Evolutionary conservation across 2,113 vertebrate genomes (phyloP).

Genomic region (Martes martes): DNA sequence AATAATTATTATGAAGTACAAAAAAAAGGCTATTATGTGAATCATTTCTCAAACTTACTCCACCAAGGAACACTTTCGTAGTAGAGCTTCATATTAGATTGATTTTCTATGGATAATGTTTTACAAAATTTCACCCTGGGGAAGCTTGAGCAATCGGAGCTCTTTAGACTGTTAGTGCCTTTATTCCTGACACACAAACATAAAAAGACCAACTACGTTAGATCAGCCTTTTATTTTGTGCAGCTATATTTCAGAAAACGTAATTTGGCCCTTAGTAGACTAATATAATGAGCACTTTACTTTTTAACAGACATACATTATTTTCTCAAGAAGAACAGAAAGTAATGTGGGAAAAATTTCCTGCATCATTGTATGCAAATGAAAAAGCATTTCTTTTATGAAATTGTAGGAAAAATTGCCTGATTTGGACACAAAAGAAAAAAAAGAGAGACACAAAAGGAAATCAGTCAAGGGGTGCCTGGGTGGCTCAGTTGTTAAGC

Average conservation of each 20-base stretch:
- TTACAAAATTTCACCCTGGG: neutral
- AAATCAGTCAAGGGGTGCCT: neutral
- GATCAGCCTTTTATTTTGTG: neutral
- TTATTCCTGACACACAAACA: neutral
- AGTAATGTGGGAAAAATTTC: neutral
- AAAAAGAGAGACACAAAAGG: neutral
- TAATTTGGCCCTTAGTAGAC: neutral
- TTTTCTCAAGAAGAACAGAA: conserved; percentile 15
- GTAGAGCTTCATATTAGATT: neutral
- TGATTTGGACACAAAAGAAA: neutral
- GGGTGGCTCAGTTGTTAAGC: no score
- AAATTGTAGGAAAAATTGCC: neutral
- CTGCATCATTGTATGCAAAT: neutral
- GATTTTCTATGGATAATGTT: neutral
- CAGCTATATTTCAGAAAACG: neutral
- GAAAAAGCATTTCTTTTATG: neutral
- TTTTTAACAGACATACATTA: neutral
- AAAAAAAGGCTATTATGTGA: neutral
- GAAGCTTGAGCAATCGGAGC: neutral
- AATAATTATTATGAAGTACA: neutral
- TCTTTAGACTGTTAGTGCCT: neutral
- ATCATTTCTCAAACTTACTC: neutral
- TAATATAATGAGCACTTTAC: neutral
- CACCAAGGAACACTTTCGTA: neutral
- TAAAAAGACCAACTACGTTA: neutral